These are phyloP conservation scores for Coregonus suidteri DNA, from an alignment of 2,797 vertebrate genomes.

Conservation along the genomic window DNA sequence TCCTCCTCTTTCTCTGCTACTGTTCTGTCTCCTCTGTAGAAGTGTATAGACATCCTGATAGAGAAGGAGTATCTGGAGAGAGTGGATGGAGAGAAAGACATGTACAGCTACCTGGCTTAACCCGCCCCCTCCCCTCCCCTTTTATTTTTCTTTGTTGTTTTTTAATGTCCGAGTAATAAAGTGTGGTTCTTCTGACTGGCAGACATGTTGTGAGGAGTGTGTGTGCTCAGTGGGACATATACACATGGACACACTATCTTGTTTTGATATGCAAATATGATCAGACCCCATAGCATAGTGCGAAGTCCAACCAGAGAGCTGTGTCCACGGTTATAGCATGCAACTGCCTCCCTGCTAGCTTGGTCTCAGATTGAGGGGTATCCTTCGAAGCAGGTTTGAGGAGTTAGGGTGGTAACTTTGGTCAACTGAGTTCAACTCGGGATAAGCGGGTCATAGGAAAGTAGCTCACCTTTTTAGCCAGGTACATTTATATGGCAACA, in stretches of 20 bases:
- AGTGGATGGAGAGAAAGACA: slow-evolving; percentile 90
- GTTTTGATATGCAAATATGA: slow-evolving; percentile 88
- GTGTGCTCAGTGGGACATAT: slow-evolving; percentile 56
- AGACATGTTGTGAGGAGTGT: slow-evolving; percentile 68
- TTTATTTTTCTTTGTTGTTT: slow-evolving; percentile 47
- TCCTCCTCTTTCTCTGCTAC: neutral
- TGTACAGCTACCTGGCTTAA: slow-evolving; percentile 92
- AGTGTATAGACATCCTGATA: slow-evolving; percentile 91
- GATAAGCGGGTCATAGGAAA: too few relatives aligned
- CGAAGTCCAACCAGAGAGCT: slow-evolving; percentile 71
- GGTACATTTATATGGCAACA: too few relatives aligned
- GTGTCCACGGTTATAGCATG: slow-evolving; percentile 90
- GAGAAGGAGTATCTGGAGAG: slow-evolving; percentile 92
- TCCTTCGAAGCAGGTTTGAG: too few relatives aligned
- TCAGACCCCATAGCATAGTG: slow-evolving; percentile 66
- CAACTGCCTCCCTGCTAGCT: slow-evolving; percentile 81
- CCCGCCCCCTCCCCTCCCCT: slow-evolving; percentile 19
- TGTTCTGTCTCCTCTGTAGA: slow-evolving; percentile 60
- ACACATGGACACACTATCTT: slow-evolving; percentile 61
- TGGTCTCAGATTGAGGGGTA: slow-evolving; percentile 39
- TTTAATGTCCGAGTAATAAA: slow-evolving; percentile 77
- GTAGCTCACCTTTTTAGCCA: too few relatives aligned
- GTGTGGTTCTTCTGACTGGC: slow-evolving; percentile 76
- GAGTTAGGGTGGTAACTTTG: too few relatives aligned
- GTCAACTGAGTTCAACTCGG: too few relatives aligned